Conservation (phyloP, 2,888 invertebrate species). For the Sarcophaga rosellei region DNA sequence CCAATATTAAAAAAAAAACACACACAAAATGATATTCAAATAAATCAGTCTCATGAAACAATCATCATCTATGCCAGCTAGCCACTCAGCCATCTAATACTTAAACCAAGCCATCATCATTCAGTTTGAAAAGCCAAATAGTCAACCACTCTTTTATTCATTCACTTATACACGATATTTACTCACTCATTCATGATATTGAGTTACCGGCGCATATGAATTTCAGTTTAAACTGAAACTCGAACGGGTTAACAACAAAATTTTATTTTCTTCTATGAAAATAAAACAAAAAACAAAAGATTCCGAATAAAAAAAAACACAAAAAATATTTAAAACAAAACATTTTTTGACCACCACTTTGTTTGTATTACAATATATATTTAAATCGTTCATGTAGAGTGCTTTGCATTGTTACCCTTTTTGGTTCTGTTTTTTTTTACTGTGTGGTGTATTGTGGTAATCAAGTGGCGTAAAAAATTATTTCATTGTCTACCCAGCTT, state of each 20-base stretch:
- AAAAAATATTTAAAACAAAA: neutral
- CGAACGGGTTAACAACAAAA: slow-evolving; percentile 71
- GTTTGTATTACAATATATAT: neutral
- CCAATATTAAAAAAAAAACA: neutral
- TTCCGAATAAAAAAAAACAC: too few species aligned
- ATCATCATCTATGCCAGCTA: neutral
- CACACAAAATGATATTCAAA: slow-evolving; percentile 19
- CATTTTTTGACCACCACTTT: neutral
- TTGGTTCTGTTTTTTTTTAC: too few species aligned
- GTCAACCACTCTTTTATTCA: slow-evolving; percentile 23
- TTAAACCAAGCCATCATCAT: neutral
- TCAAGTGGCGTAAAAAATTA: too few species aligned
- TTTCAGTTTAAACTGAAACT: slow-evolving; percentile 72
- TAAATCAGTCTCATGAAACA: slow-evolving; percentile 41
- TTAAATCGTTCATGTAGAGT: too few species aligned
- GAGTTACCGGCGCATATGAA: slow-evolving; percentile 66
- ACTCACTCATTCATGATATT: neutral
- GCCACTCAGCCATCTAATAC: neutral
- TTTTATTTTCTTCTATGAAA: neutral
- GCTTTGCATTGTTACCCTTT: too few species aligned
- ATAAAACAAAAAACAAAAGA: neutral
- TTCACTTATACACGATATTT: slow-evolving; percentile 24
- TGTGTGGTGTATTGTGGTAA: too few species aligned
- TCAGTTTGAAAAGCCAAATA: neutral
- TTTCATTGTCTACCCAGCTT: too few species aligned